A percentile compares a stretch with the other conserved stretches of the same genome.
These are phyloP conservation scores for Ephialtes manifestator DNA, from an alignment of 2,888 invertebrate genomes.

Conservation along the genomic window DNA sequence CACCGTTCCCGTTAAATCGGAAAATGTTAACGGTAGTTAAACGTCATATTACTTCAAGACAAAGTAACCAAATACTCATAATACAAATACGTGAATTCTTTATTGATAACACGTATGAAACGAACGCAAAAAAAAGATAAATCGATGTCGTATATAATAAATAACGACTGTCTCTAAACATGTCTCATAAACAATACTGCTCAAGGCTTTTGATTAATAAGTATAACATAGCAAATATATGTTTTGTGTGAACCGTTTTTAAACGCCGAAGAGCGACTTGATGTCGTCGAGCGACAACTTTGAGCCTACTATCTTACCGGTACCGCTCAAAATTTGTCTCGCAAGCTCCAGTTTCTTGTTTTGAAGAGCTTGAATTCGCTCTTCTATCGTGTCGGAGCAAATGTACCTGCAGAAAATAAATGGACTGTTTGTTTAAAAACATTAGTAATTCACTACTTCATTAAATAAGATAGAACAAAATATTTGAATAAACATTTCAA, in stretches of 20 bases:
- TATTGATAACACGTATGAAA: conserved; percentile 31
- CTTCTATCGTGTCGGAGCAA: conserved; percentile 95
- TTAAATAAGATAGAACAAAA: not conserved
- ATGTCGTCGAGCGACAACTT: conserved; percentile 94
- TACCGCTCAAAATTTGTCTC: conserved; percentile 91
- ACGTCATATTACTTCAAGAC: not conserved
- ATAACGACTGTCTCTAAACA: not conserved
- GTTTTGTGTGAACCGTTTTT: not conserved
- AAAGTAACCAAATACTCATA: conserved; percentile 43
- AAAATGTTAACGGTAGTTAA: conserved; percentile 32
- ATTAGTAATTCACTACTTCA: not conserved
- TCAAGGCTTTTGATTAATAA: not conserved
- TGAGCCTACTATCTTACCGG: conserved; percentile 88
- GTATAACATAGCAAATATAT: not conserved
- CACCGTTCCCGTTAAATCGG: conserved; percentile 65
- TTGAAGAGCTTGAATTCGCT: conserved; percentile 93
- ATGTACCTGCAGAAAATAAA: conserved; percentile 89
- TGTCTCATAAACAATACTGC: not conserved
- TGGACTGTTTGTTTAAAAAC: not conserved
- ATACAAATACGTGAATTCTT: conserved; percentile 13
- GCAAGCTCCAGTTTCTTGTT: conserved; percentile 93
- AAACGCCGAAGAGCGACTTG: conserved; percentile 88
- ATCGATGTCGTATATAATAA: not conserved
- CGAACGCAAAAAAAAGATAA: not conserved
- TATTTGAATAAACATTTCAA: not conserved